These are phyloP conservation scores for Ectobius pallidus DNA, from an alignment of 2,888 invertebrate species.

Conservation along the genomic window DNA sequence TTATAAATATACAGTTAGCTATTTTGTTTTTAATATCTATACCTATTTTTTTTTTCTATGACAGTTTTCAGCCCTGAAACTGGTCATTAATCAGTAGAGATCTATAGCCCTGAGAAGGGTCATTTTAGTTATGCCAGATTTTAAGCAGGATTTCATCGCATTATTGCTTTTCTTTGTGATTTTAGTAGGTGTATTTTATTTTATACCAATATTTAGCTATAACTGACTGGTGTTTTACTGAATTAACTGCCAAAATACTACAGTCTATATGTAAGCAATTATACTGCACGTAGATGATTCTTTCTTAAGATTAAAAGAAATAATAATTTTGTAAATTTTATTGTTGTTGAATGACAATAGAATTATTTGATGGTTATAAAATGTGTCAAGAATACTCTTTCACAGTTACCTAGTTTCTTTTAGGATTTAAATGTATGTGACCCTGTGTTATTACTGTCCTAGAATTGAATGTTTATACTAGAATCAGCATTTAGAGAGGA, in stretches of 20 bases:
- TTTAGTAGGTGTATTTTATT: no score
- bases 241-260: neutral
- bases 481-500: neutral
- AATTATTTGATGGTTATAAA: neutral
- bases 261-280: neutral
- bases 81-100: no score
- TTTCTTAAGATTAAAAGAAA: neutral
- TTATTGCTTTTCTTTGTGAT: no score
- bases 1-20: neutral
- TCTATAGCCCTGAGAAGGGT: no score
- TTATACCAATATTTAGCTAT: no score
- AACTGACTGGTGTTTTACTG: no score
- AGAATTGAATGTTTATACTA: neutral
- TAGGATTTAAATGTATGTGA: neutral
- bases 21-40: neutral
- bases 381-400: slow-evolving; percentile 5
- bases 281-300: neutral
- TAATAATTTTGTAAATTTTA: neutral
- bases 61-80: no score
- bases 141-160: no score
- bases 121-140: no score
- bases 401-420: neutral
- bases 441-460: neutral
- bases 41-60: neutral
- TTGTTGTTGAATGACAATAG: slow-evolving; percentile 9